Conservation (phyloP, 2,113 vertebrate species). For the Mustelus asterias region DNA sequence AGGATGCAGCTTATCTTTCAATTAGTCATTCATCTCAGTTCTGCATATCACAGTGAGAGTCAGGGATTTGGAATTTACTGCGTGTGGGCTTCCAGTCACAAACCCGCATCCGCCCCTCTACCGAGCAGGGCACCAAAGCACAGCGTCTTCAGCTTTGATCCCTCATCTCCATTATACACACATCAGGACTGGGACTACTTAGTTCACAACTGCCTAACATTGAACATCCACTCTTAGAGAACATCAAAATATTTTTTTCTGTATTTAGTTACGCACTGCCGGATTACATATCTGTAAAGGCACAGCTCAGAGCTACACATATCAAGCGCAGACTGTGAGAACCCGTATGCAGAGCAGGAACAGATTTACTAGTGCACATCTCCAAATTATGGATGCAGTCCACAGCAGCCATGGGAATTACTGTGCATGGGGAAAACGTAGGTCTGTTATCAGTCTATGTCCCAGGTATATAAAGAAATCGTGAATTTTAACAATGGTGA, state of each 20-base stretch:
- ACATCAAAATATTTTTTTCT: not conserved
- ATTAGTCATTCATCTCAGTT: not conserved
- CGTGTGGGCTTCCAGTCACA: not conserved
- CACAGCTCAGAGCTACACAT: not conserved
- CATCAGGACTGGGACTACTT: not conserved
- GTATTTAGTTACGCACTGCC: not conserved
- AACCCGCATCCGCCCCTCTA: not conserved
- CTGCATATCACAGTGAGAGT: not conserved
- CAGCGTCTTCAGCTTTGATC: too few species aligned
- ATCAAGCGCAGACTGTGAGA: not conserved
- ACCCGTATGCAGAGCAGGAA: not conserved
- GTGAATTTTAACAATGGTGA: not conserved
- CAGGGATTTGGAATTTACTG: not conserved
- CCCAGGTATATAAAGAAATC: not conserved
- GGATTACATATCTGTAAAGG: not conserved
- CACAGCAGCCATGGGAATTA: not conserved
- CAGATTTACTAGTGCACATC: not conserved
- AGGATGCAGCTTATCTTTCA: not conserved
- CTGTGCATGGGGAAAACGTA: not conserved
- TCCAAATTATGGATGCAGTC: not conserved
- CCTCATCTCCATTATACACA: not conserved
- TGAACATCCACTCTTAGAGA: not conserved
- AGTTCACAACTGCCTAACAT: not conserved
- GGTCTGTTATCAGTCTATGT: not conserved
- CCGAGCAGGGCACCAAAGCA: not conserved